Evolutionary conservation across 1,140 invertebrate genomes (phyloP), one percentile per base, ranked within the genome.

Genomic region (Maconellicoccus hirsutus): DNA sequence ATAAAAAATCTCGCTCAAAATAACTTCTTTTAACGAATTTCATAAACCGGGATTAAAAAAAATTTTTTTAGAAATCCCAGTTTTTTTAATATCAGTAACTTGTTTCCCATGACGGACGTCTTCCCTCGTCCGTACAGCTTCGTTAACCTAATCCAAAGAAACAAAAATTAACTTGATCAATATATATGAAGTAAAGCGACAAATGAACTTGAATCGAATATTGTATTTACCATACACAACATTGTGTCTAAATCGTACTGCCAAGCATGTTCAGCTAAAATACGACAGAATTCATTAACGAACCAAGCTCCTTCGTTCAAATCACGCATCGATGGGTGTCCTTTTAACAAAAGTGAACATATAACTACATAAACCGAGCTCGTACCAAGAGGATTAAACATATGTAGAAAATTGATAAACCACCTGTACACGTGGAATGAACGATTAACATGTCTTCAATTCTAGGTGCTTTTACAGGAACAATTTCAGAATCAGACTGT

Each of bases 11-110:
- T n/a, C n/a, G n/a, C n/a, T n/a, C n/a, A n/a, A n/a, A n/a, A n/a
- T n/a, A n/a, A n/a, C n/a, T n/a, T n/a, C n/a, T n/a, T n/a, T n/a
- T n/a, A n/a, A n/a, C n/a, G n/a, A n/a, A n/a, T n/a, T 19, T 66
- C 61, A 73, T 1, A 73, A 16, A 52, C 73, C 73, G 0, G 73
- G 73, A 29, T 73, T 73, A 27, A 73, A 73, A 25, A 8, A 73
- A 42, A 73, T 70, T 59, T 52, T 69, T 61, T 70, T 70, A 27
- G 23, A 71, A 21, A 71, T 69, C 7, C 73, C 73, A 23, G 38
- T 38, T 26, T 14, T 29, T 19, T 38, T 42, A 26, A 71, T 59
- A 39, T 71, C 71, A 0, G 42, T 19, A 16, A 66, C 71, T 70
- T 73, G 73, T 21, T 22, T 59, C 14, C 73, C 73, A 70, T 73